Percentiles rank a stretch among this genome's conserved stretches.
Conservation (phyloP, 2,888 invertebrate genomes). For the Crepidodera aurea region DNA sequence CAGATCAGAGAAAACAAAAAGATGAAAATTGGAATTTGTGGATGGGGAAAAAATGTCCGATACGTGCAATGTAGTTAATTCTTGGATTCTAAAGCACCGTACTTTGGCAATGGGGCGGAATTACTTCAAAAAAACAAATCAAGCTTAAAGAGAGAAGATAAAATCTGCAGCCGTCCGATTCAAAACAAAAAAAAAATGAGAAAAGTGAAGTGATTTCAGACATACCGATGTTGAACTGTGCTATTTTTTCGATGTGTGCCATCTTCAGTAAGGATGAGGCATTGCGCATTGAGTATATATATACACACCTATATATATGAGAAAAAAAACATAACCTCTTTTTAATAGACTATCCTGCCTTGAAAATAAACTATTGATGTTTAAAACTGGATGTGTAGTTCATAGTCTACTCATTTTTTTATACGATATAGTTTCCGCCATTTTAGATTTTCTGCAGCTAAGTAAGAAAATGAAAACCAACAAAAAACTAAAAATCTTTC, state of each 20-base stretch:
- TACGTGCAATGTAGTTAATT: conserved; percentile 54
- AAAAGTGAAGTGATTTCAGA: conserved; percentile 52
- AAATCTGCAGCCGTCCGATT: conserved; percentile 57
- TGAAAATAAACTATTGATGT: conserved; percentile 55
- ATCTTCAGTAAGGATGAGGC: conserved; percentile 52
- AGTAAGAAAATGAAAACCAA: conserved; percentile 36
- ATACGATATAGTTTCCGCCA: conserved; percentile 58
- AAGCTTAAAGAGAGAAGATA: conserved; percentile 36
- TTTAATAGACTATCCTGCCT: conserved; percentile 59
- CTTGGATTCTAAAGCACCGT: conserved; percentile 38
- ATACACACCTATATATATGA: conserved; percentile 12
- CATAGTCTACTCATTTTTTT: conserved; percentile 60
- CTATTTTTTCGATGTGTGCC: conserved; percentile 53
- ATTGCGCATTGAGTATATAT: conserved; percentile 42
- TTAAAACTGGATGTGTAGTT: conserved; percentile 59
- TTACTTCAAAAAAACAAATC: conserved; percentile 49
- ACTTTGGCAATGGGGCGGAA: conserved; percentile 45
- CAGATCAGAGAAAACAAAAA: conserved; percentile 12
- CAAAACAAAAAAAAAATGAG: conserved; percentile 32
- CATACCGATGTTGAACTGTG: conserved; percentile 44
- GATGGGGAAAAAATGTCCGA: conserved; percentile 41
- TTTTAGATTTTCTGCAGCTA: conserved; percentile 56
- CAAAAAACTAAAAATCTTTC: conserved; percentile 6
- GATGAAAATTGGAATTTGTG: conserved; percentile 5
- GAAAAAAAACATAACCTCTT: conserved; percentile 50